Conservation (phyloP, 2,888 invertebrate species). For the Watsonalla cultraria region DNA sequence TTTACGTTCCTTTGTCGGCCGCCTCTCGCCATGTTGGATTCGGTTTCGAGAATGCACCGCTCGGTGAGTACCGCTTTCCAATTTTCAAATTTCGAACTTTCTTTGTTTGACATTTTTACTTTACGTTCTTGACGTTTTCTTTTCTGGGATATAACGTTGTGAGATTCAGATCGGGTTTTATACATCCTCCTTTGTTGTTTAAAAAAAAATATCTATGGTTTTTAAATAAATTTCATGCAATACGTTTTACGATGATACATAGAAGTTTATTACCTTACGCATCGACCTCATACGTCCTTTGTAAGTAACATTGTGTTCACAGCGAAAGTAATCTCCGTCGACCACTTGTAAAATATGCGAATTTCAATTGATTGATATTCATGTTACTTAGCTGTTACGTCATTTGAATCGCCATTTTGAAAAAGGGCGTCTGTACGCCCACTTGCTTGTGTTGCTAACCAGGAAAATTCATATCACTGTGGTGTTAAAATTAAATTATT, state of each 20-base stretch:
- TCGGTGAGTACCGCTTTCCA: constrained; percentile 51
- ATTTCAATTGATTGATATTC: not conserved
- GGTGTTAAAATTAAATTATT: too few species aligned
- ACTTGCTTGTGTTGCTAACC: not conserved
- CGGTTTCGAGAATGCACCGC: constrained; percentile 22
- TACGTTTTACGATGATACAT: too few species aligned
- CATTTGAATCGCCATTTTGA: constrained; percentile 57
- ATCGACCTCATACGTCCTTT: too few species aligned
- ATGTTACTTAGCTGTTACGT: constrained; percentile 25
- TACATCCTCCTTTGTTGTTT: too few species aligned
- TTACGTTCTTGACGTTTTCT: not conserved
- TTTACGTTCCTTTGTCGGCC: constrained; percentile 36
- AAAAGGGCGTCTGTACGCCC: constrained; percentile 44
- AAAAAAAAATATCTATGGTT: too few species aligned
- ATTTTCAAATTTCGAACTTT: constrained; percentile 25
- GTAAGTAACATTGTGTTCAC: too few species aligned
- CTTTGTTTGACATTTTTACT: not conserved
- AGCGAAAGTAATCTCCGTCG: too few species aligned
- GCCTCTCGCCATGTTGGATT: constrained; percentile 57
- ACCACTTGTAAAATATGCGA: not conserved
- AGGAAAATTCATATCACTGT: not conserved
- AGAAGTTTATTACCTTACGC: too few species aligned
- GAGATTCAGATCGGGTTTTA: not conserved
- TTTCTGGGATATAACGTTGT: not conserved
- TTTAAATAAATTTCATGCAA: too few species aligned